Percentiles rank a stretch among this genome's conserved stretches.
Evolutionary conservation across 2,888 invertebrate species (phyloP).

Genomic region (Cylloceria caligata): DNA sequence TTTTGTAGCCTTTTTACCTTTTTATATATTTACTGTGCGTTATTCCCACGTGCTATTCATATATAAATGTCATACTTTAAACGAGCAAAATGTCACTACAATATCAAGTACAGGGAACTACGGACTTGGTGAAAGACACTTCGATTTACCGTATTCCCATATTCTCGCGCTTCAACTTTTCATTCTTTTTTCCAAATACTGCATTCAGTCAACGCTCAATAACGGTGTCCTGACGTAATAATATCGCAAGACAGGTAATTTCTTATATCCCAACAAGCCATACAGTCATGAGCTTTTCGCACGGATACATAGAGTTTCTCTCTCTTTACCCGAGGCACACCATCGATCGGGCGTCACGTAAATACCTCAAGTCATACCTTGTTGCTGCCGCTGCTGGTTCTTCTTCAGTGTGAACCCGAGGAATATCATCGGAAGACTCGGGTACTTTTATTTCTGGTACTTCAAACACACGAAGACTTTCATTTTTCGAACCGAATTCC

Average conservation of each 20-base stretch:
- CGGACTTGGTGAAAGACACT: too few relatives aligned
- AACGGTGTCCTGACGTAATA: constrained; percentile 25
- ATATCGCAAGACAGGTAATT: constrained; percentile 55
- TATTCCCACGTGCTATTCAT: too few relatives aligned
- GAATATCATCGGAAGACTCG: constrained; percentile 15
- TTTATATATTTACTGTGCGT: too few relatives aligned
- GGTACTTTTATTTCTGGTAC: not conserved
- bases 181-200: not conserved
- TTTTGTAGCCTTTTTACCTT: too few relatives aligned
- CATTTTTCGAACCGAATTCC: constrained; percentile 3
- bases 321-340: constrained; percentile 11
- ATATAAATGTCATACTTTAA: too few relatives aligned
- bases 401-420: constrained; percentile 6
- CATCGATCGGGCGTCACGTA: constrained; percentile 44
- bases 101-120: too few relatives aligned
- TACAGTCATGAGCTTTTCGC: constrained; percentile 36
- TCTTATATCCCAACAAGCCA: constrained; percentile 52
- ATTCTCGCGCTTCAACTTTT: not conserved
- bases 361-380: constrained; percentile 36
- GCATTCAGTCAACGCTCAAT: not conserved
- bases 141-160: too few relatives aligned
- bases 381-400: constrained; percentile 4
- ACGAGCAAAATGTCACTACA: too few relatives aligned
- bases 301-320: constrained; percentile 32
- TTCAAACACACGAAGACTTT: constrained; percentile 1